Conservation (phyloP, 2,888 invertebrate genomes). For the Timema podura region DNA sequence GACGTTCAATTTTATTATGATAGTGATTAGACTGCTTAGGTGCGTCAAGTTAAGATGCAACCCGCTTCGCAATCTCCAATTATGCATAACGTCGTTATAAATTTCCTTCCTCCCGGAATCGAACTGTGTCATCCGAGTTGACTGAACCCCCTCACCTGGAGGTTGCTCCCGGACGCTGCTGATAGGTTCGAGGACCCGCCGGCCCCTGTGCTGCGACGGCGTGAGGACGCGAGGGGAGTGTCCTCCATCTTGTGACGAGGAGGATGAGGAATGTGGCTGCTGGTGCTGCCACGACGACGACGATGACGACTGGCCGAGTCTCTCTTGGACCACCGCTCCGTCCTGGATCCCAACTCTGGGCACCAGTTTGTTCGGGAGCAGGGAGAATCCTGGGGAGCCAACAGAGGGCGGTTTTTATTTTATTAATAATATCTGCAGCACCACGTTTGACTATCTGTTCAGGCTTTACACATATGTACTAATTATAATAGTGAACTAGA, state of each 20-base stretch:
- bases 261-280: no score
- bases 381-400: constrained; percentile 22
- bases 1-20: not conserved
- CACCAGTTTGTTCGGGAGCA: constrained; percentile 20
- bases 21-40: not conserved
- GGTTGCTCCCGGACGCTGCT: not conserved
- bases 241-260: no score
- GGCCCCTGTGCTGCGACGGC: constrained; percentile 21
- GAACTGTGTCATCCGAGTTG: not conserved
- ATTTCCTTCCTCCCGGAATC: not conserved
- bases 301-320: constrained; percentile 25
- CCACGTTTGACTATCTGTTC: no score
- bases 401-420: no score
- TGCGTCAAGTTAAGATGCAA: no score
- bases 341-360: not conserved
- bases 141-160: constrained; percentile 2
- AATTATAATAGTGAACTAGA: no score
- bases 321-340: constrained; percentile 5
- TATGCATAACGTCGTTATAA: not conserved
- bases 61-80: not conserved
- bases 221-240: constrained; percentile 17
- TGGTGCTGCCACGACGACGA: not conserved
- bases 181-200: constrained; percentile 23
- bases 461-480: no score
- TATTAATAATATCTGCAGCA: no score